Evolutionary conservation across 1,140 invertebrate species (phyloP).

Genomic region (Hyles vespertilio): DNA sequence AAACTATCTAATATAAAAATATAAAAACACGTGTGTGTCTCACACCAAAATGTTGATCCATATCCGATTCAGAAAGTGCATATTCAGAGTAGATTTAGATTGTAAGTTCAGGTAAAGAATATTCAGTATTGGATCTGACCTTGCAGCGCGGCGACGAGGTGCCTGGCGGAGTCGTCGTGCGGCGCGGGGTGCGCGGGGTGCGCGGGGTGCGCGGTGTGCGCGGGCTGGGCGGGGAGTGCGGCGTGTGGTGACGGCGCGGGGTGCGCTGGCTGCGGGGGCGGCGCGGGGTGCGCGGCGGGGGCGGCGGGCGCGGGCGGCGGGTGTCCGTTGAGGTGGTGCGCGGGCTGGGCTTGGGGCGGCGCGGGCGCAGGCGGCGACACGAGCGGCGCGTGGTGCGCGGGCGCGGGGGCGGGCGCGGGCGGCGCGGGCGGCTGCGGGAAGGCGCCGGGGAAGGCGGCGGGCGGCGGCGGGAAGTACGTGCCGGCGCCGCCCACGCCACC

Average conservation of each 20-base stretch:
- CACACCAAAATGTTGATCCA: too few relatives aligned
- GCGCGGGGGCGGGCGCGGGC: slow-evolving; percentile 47
- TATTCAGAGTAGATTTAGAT: too few relatives aligned
- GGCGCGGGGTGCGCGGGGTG: slow-evolving; percentile 65
- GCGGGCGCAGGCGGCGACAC: slow-evolving; percentile 26
- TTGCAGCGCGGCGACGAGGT: slow-evolving; percentile 49
- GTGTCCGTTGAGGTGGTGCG: slow-evolving; percentile 65
- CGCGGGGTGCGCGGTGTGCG: slow-evolving; percentile 55
- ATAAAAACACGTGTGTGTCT: too few relatives aligned
- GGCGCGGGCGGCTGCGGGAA: slow-evolving; percentile 38
- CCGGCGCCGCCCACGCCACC: slow-evolving; percentile 19
- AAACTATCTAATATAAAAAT: too few relatives aligned
- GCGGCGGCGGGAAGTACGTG: slow-evolving; percentile 52
- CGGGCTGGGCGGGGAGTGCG: slow-evolving; percentile 31
- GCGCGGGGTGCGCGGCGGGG: slow-evolving; percentile 26
- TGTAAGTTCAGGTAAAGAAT: background rate
- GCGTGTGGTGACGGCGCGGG: slow-evolving; percentile 34
- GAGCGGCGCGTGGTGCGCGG: slow-evolving; percentile 46
- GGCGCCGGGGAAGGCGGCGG: slow-evolving; percentile 30
- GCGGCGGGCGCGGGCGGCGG: slow-evolving; percentile 43
- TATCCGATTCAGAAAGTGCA: too few relatives aligned
- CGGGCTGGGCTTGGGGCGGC: slow-evolving; percentile 31
- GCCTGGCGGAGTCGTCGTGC: slow-evolving; percentile 32
- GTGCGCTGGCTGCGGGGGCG: slow-evolving; percentile 47
- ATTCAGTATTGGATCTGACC: slow-evolving; percentile 24